phyloP scores from a whole-genome alignment of 2,888 invertebrate genomes.

The Orthosia gracilis region DNA sequence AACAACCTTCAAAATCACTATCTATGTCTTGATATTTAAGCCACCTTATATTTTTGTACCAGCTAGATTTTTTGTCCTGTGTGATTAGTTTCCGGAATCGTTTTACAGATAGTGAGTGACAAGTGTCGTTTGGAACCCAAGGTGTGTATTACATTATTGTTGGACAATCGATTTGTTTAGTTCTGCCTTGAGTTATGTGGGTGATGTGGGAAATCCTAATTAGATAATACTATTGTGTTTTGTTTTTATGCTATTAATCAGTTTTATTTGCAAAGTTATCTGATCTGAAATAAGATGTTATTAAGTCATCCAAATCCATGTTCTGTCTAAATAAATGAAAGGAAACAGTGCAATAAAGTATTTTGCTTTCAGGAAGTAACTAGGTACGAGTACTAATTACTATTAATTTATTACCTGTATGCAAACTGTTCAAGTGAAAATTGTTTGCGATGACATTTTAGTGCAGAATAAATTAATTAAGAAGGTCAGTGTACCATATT shows the following conservation, averaged over 20 bases:
- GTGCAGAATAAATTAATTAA: neutral
- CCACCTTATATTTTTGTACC: slow-evolving; percentile 57
- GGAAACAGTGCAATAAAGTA: neutral
- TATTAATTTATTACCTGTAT: no score
- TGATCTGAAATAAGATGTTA: no score
- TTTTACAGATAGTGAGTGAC: slow-evolving; percentile 41
- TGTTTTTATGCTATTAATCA: neutral
- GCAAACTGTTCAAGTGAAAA: neutral
- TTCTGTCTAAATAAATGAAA: neutral
- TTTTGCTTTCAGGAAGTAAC: slow-evolving; percentile 2
- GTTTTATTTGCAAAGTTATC: neutral
- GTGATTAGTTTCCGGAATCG: slow-evolving; percentile 67
- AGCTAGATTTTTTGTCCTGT: slow-evolving; percentile 67
- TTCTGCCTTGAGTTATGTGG: slow-evolving; percentile 15
- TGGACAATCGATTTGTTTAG: slow-evolving; percentile 19
- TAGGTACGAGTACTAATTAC: neutral
- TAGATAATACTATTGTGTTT: neutral
- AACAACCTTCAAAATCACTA: slow-evolving; percentile 82
- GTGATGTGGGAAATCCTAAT: slow-evolving; percentile 1
- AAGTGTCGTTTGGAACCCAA: slow-evolving; percentile 37
- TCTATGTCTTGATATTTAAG: slow-evolving; percentile 72
- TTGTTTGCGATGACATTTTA: neutral
- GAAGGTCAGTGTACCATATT: neutral
- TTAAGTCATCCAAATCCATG: neutral
- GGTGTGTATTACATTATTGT: slow-evolving; percentile 31